phyloP scores from a whole-genome alignment of 2,113 vertebrate species.

The Elaphurus davidianus region DNA sequence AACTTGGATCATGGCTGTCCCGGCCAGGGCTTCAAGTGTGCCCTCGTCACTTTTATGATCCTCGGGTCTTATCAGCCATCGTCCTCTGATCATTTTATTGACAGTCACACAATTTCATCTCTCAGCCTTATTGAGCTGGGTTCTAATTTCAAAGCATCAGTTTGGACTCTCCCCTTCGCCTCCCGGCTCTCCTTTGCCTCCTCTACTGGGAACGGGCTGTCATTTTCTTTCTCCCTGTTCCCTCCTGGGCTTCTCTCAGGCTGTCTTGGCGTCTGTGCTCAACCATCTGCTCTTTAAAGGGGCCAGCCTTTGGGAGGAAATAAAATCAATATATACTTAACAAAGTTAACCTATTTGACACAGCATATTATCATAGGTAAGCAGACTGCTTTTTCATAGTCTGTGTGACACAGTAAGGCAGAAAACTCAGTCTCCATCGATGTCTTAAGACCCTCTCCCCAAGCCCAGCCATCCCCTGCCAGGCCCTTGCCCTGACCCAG shows the following conservation, averaged over 20 bases:
- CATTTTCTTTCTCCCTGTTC: neutral
- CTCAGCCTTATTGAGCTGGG: neutral
- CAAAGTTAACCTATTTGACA: neutral
- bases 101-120: constrained; percentile 24
- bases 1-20: neutral
- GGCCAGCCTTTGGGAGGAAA: neutral
- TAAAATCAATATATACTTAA: neutral
- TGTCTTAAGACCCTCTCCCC: neutral
- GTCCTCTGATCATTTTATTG: neutral
- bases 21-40: neutral
- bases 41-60: neutral
- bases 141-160: neutral
- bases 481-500: neutral
- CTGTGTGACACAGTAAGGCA: neutral
- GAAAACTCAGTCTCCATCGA: neutral
- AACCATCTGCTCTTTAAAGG: neutral
- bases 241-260: neutral
- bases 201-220: neutral
- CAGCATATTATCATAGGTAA: neutral
- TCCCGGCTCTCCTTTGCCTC: neutral
- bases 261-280: neutral
- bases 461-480: neutral
- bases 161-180: neutral
- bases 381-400: neutral
- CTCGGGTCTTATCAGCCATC: neutral